These are phyloP conservation scores for Clostera curtula DNA, from an alignment of 2,888 invertebrate species.

Conservation along the genomic window DNA sequence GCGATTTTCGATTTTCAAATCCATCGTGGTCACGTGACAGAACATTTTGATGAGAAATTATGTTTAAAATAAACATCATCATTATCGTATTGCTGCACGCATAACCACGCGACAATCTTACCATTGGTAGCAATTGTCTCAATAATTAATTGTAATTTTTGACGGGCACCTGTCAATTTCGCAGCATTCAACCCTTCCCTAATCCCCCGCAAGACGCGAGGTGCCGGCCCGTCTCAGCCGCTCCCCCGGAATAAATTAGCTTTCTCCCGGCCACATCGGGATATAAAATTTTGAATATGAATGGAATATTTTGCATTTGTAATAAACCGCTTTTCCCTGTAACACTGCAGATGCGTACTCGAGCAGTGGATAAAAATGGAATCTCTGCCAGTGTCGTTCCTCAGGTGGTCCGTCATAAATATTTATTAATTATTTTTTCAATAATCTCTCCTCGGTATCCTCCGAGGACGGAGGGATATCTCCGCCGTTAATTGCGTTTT, in stretches of 20 bases:
- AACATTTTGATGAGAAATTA: no score
- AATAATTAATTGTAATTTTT: constrained; percentile 75
- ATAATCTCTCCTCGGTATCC: constrained; percentile 70
- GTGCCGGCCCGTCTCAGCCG: constrained; percentile 59
- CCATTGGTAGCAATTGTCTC: constrained; percentile 52
- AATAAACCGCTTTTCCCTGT: constrained; percentile 81
- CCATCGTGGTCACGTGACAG: no score
- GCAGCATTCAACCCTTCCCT: constrained; percentile 68
- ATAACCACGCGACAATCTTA: constrained; percentile 16
- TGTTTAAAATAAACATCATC: constrained; percentile 6
- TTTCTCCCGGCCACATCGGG: constrained; percentile 79
- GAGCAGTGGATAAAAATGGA: constrained; percentile 63
- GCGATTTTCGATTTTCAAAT: no score
- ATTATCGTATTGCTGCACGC: constrained; percentile 13
- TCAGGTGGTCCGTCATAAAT: constrained; percentile 73
- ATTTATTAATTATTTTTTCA: constrained; percentile 76
- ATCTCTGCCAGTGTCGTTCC: constrained; percentile 53
- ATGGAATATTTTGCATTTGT: constrained; percentile 90
- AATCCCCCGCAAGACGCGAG: constrained; percentile 70
- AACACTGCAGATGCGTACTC: constrained; percentile 64
- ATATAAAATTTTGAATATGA: constrained; percentile 94
- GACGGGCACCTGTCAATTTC: constrained; percentile 74
- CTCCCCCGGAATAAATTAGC: constrained; percentile 84
- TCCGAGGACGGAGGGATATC: constrained; percentile 67
- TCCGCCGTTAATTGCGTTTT: constrained; percentile 73